phyloP scores from a whole-genome alignment of 1,140 invertebrate genomes.

The Luehdorfia chinensis region DNA sequence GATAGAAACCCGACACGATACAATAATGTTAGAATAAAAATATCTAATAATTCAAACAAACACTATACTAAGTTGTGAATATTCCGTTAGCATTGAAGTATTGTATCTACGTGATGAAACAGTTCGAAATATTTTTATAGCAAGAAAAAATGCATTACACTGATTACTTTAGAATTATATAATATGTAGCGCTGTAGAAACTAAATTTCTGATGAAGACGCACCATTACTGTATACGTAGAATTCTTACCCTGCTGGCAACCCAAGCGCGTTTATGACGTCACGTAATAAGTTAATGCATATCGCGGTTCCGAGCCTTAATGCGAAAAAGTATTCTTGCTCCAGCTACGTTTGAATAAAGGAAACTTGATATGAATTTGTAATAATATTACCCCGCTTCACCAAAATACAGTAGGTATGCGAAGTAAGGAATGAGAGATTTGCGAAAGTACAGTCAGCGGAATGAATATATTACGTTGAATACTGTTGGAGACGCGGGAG shows the following conservation, averaged over 20 bases:
- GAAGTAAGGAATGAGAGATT: slow-evolving; percentile 1
- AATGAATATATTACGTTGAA: slow-evolving; percentile 8
- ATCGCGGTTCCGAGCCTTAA: neutral
- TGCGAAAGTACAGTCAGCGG: slow-evolving; percentile 13
- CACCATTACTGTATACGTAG: slow-evolving; percentile 2
- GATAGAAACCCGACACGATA: too few relatives aligned
- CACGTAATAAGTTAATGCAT: slow-evolving; percentile 54
- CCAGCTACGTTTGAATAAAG: slow-evolving; percentile 16
- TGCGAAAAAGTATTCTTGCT: slow-evolving; percentile 11
- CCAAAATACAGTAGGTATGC: slow-evolving; percentile 5
- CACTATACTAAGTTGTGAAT: too few relatives aligned
- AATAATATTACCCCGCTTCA: slow-evolving; percentile 12
- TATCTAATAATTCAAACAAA: too few relatives aligned
- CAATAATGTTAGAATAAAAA: too few relatives aligned
- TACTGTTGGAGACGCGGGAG: neutral
- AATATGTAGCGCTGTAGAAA: too few relatives aligned
- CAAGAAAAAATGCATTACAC: too few relatives aligned
- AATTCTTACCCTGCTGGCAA: slow-evolving; percentile 28
- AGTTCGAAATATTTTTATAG: too few relatives aligned
- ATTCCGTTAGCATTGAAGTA: too few relatives aligned
- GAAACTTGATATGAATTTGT: slow-evolving; percentile 18
- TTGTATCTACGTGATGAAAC: too few relatives aligned
- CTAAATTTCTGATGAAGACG: neutral
- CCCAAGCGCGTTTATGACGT: slow-evolving; percentile 48
- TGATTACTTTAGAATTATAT: too few relatives aligned